Base-by-base conservation (phyloP, 2,888 invertebrate genomes). In the Patella caerulea region DNA sequence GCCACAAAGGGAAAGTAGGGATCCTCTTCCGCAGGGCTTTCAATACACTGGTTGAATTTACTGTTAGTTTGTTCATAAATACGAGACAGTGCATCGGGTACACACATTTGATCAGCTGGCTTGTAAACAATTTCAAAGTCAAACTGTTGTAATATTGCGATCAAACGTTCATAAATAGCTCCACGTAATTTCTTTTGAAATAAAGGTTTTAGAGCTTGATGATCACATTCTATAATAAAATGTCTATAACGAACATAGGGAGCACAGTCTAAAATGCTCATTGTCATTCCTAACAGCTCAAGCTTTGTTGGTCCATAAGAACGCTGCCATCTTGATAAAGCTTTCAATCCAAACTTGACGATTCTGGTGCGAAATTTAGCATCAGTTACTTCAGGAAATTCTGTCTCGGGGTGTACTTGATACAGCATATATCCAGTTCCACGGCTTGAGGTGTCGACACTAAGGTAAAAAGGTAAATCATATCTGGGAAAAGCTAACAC, bases 401-500 rank as follows among this genome's bases (percentile, higher is more conserved):
- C 76, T 24, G 19, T n/a, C 15, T 73, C 74, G 5, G 19, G 24
- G 19, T 74, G 74, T 9, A 75, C 19, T 75, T 75, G 52, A 75
- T 45, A 70, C 34, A 34, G 71, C 52, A 59, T 75, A n/a, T 71
- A 70, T 45, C 71, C 76, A 19, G 72, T 55, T 24, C 71, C 76
- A 9, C 59, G 45, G 45, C 55, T 53, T 54, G 55, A 59, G 29
- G 76, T 76, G 55, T 78, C 78, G 12, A 75, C 78, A 12, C 69
- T 65, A n/a, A 78, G n/a, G 11, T 74, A 53, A 59, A 79, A 79
- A 53, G 73, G 29, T 3, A 79, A n/a, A 19, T 74, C 76, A 54
- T 65, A 77, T 17, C 74, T 72, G 15, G 79, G 79, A 53, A 72
- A 78, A 53, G 73, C 75, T n/a, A 78, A 72, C 55, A 72, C 76